Conservation (phyloP, 2,888 invertebrate species). For the Sepioteuthis lessoniana region DNA sequence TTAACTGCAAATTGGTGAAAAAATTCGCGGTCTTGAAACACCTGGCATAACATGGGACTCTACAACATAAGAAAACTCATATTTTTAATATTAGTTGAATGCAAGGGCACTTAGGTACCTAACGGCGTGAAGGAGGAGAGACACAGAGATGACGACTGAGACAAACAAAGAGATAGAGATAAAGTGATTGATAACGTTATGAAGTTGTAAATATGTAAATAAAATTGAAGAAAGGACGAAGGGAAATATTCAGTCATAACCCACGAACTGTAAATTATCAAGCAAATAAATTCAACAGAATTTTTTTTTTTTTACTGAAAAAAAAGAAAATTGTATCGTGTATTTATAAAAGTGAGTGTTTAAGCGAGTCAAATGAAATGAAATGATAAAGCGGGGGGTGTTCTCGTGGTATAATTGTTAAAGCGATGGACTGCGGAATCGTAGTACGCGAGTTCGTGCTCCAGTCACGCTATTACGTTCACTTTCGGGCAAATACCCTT, state of each 20-base stretch:
- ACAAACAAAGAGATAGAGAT: background rate
- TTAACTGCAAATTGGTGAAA: background rate
- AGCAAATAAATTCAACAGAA: background rate
- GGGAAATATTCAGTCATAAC: background rate
- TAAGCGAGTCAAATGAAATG: too few species aligned
- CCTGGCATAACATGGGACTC: background rate
- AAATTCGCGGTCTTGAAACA: background rate
- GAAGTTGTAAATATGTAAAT: background rate
- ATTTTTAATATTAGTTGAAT: background rate
- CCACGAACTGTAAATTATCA: background rate
- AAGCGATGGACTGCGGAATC: too few species aligned
- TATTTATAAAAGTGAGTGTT: too few species aligned
- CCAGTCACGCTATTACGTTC: too few species aligned
- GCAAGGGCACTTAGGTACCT: too few species aligned
- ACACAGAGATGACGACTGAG: background rate
- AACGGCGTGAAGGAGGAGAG: background rate
- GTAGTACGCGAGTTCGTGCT: too few species aligned
- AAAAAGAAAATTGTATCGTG: too few species aligned
- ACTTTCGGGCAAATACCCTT: too few species aligned
- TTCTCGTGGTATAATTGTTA: too few species aligned
- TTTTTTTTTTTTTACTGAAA: background rate
- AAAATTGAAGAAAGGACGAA: background rate
- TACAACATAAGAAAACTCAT: background rate
- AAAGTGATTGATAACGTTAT: background rate
- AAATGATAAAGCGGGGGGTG: too few species aligned